A percentile compares a stretch with the other conserved stretches of the same genome.
Conservation (phyloP, 1,140 invertebrate genomes). For the Belonocnema kinseyi region DNA sequence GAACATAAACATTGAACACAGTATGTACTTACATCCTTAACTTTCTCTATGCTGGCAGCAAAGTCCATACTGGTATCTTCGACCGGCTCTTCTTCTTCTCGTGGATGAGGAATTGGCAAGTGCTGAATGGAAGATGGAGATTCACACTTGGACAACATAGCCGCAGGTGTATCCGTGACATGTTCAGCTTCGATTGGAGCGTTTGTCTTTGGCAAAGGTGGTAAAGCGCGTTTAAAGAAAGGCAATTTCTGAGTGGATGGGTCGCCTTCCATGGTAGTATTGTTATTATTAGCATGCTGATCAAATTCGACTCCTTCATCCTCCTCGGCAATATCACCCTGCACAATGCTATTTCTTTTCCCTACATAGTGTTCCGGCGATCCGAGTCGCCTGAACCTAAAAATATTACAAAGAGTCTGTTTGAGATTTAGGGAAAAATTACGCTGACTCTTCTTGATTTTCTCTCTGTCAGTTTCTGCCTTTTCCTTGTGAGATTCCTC, state of each 20-base stretch:
- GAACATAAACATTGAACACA: conserved; percentile 18
- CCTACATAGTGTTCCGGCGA: conserved; percentile 73
- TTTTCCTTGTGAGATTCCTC: conserved; percentile 75
- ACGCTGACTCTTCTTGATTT: conserved; percentile 79
- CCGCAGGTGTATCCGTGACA: conserved; percentile 62
- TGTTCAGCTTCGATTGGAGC: conserved; percentile 67
- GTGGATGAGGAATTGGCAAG: conserved; percentile 50
- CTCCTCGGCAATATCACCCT: conserved; percentile 74
- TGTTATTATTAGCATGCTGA: conserved; percentile 70
- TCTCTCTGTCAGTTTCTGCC: conserved; percentile 74
- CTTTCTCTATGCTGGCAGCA: conserved; percentile 93
- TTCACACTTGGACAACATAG: conserved; percentile 66
- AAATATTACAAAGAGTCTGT: conserved; percentile 90
- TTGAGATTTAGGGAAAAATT: conserved; percentile 86
- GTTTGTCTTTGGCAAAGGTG: conserved; percentile 83
- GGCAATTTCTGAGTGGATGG: conserved; percentile 69
- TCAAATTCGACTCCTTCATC: conserved; percentile 69
- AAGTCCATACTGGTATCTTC: conserved; percentile 84
- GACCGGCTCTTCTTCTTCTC: conserved; percentile 71
- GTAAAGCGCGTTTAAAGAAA: conserved; percentile 84
- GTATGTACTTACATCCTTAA: conserved; percentile 88
- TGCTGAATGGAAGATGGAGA: conserved; percentile 65
- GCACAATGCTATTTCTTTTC: conserved; percentile 72
- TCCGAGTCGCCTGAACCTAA: conserved; percentile 81
- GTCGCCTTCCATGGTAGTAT: conserved; percentile 61